Base-by-base conservation (phyloP, 2,797 vertebrate genomes). In the Coreius guichenoti region DNA sequence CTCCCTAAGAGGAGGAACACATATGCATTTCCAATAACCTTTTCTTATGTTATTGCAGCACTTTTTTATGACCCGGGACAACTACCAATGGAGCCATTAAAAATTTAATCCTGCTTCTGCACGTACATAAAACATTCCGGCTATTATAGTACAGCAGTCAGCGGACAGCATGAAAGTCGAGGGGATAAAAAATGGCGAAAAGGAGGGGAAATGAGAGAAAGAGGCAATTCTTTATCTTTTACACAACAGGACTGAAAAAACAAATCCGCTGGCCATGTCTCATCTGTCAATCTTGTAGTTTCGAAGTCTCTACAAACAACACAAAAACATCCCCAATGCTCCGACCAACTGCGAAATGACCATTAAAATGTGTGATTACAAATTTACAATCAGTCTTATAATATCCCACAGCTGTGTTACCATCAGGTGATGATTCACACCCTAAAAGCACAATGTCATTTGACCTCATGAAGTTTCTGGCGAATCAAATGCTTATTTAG, bases 1-100 rank as follows among this genome's bases (percentile, higher is more conserved):
- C 81, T 82, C 82, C 86, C 88, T 78, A 87, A 89, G 90, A 89
- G 83, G 63, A 87, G 88, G 89, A 92, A 91, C 87, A 91, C 90
- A 90, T 91, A 92, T 91, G 89, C 87, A 88, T 92, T 93, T 76
- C 89, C 89, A 90, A 91, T 92, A 92, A 91, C 83, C 87, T 84
- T 84, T 89, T 83, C 92, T 92, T 86, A 81, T 86, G 90, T 90
- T 89, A 90, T 91, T 91, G 90, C 90, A 65, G 90, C 87, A 83
- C 83, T 90, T 91, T 93, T 94, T 94, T 93, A 95, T 84, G 79
- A 92, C 89, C 90, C 77, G 77, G 85, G 83, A 87, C 90, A 87
- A 91, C 91, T 91, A 94, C 92, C 93, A 92, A 92, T 90, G 92
- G 92, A 95, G 92, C 94, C 91, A 91, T 95, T 95, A 95, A 95